These are phyloP conservation scores for Takifugu ocellatus DNA, from an alignment of 2,797 vertebrate species.

Conservation along the genomic window DNA sequence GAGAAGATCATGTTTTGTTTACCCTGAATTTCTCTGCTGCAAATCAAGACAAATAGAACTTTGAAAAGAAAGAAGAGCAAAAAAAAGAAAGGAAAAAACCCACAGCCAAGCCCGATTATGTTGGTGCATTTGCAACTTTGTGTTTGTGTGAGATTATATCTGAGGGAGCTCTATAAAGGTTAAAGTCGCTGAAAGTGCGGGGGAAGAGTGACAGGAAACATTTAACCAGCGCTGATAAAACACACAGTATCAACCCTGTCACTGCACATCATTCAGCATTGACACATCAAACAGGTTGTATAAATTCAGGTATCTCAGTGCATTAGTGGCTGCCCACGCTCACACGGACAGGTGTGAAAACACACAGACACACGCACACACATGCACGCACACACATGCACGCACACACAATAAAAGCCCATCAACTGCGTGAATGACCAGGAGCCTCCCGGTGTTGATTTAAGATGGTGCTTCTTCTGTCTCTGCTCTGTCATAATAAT, in stretches of 20 bases:
- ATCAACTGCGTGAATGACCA: constrained; percentile 33
- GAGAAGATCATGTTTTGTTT: too few relatives aligned
- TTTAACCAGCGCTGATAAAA: constrained; percentile 63
- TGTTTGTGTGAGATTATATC: constrained; percentile 42
- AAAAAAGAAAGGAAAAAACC: background rate
- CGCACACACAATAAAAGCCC: constrained; percentile 27
- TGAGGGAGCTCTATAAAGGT: constrained; percentile 50
- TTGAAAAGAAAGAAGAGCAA: too few relatives aligned
- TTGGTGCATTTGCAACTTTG: constrained; percentile 10
- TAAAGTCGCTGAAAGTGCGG: constrained; percentile 25
- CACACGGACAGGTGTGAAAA: background rate
- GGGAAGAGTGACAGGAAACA: constrained; percentile 66
- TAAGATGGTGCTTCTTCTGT: constrained; percentile 37
- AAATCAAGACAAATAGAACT: background rate
- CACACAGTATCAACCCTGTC: constrained; percentile 18
- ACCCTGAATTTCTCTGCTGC: background rate
- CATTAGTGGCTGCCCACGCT: background rate
- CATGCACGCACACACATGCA: constrained; percentile 2
- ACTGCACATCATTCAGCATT: constrained; percentile 26
- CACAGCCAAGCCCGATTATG: background rate
- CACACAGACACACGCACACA: background rate
- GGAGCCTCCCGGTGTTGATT: constrained; percentile 48
- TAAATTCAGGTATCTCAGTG: constrained; percentile 4
- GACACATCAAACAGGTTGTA: constrained; percentile 1
- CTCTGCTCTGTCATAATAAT: constrained; percentile 33